phyloP scores from a whole-genome alignment of 2,888 invertebrate genomes.

The Hypomecis punctinalis region DNA sequence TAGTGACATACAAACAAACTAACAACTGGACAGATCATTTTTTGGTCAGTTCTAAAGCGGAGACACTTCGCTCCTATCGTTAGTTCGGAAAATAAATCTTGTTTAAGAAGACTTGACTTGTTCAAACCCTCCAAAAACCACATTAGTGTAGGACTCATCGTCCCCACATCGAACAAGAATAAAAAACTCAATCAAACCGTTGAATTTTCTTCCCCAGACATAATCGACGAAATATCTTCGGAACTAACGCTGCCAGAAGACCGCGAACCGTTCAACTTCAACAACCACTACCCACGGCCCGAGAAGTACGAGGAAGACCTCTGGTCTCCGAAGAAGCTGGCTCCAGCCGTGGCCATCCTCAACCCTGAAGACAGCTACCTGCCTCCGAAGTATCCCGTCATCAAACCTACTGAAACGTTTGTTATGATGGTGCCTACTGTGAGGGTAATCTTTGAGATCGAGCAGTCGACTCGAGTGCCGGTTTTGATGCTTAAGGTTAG shows the following conservation, averaged over 20 bases:
- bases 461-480: slow-evolving; percentile 75
- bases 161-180: no score
- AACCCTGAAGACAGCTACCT: slow-evolving; percentile 67
- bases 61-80: no score
- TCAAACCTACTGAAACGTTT: slow-evolving; percentile 80
- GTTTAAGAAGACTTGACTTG: no score
- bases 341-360: slow-evolving; percentile 58
- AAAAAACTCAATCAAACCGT: background rate
- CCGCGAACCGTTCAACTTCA: slow-evolving; percentile 80
- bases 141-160: no score
- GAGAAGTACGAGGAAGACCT: slow-evolving; percentile 85
- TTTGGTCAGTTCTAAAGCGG: no score
- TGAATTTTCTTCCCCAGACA: slow-evolving; percentile 65
- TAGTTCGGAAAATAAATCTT: no score
- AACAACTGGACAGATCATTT: no score
- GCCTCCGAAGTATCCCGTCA: slow-evolving; percentile 67
- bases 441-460: slow-evolving; percentile 87
- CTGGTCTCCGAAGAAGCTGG: slow-evolving; percentile 89
- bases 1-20: no score
- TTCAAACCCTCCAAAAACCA: no score
- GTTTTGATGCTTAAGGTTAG: slow-evolving; percentile 71
- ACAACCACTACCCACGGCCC: slow-evolving; percentile 68
- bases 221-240: slow-evolving; percentile 74
- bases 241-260: slow-evolving; percentile 75
- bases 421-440: slow-evolving; percentile 84